phyloP scores from a whole-genome alignment of 2,797 vertebrate species.

The Meriones psammophilus region DNA sequence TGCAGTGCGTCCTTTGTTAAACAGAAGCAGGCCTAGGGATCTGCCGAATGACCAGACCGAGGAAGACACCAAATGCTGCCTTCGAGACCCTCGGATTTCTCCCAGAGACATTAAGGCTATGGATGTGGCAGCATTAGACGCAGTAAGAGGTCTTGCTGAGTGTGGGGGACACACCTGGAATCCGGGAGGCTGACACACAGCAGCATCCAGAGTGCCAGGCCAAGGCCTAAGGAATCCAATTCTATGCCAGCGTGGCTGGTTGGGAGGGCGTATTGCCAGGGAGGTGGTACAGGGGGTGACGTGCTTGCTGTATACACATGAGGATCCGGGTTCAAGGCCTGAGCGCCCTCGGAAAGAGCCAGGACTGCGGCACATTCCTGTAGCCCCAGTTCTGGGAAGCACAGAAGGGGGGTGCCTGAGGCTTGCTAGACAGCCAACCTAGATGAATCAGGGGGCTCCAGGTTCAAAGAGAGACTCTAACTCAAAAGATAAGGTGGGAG shows the following conservation, averaged over 20 bases:
- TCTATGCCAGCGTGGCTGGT: not conserved
- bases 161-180: not conserved
- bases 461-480: not conserved
- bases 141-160: not conserved
- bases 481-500: not conserved
- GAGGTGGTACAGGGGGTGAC: not conserved
- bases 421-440: not conserved
- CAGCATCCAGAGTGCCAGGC: not conserved
- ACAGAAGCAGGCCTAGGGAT: not conserved
- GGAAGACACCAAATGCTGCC: not conserved
- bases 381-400: not conserved
- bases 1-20: not conserved
- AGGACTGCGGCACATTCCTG: not conserved
- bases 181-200: not conserved
- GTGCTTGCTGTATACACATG: not conserved
- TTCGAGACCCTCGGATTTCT: not conserved
- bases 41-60: not conserved
- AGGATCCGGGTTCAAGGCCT: not conserved
- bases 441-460: not conserved
- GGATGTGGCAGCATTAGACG: accelerated
- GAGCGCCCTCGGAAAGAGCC: not conserved
- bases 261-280: not conserved
- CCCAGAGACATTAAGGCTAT: not conserved
- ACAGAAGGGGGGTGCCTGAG: not conserved
- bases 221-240: not conserved